Conservation (phyloP, 2,113 vertebrate genomes). For the Phainopepla nitens region DNA sequence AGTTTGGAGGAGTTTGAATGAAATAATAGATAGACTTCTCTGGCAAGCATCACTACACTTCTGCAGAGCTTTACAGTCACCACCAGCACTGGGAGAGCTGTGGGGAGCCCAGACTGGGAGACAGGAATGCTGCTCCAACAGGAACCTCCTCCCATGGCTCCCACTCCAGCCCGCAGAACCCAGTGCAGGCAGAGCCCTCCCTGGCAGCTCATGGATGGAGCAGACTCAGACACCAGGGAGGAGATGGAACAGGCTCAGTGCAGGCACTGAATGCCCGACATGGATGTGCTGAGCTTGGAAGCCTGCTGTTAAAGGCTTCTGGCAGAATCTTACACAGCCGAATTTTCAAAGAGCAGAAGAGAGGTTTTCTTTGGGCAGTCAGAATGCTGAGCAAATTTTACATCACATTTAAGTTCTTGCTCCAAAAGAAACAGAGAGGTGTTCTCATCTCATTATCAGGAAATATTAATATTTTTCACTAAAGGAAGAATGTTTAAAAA, state of each 20-base stretch:
- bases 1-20: background rate
- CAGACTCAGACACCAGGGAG: background rate
- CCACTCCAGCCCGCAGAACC: background rate
- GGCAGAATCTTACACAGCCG: background rate
- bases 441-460: background rate
- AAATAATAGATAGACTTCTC: background rate
- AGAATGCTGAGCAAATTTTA: background rate
- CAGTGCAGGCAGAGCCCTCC: background rate
- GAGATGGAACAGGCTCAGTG: background rate
- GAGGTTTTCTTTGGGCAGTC: background rate
- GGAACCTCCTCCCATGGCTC: no score
- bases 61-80: background rate
- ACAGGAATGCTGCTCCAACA: background rate
- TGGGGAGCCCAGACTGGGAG: fast-evolving
- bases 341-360: background rate
- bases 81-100: background rate
- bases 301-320: fast-evolving
- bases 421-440: background rate
- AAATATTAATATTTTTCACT: background rate
- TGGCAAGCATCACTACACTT: background rate
- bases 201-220: background rate
- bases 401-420: background rate
- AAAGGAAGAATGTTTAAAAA: background rate
- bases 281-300: background rate
- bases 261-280: background rate